Conservation (phyloP, 1,140 invertebrate genomes). For the Lordiphosa clarofinis region DNA sequence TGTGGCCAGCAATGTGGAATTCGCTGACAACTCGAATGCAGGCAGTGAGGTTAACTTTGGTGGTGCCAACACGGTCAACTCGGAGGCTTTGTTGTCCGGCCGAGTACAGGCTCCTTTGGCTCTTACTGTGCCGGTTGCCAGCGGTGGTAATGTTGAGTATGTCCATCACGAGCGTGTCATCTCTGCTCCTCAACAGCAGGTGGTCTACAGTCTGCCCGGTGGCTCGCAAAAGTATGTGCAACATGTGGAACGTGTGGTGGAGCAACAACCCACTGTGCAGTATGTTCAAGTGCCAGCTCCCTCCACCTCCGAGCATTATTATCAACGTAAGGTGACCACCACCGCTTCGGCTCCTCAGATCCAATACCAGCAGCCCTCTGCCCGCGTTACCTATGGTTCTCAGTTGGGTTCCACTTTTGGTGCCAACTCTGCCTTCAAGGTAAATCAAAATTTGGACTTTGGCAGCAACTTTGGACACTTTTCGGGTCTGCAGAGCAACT, state of each 20-base stretch:
- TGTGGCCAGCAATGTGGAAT: slow-evolving; percentile 58
- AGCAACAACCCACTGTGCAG: slow-evolving; percentile 42
- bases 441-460: slow-evolving; percentile 34
- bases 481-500: slow-evolving; percentile 16
- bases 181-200: slow-evolving; percentile 26
- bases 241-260: slow-evolving; percentile 58
- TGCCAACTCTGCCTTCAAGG: slow-evolving; percentile 25
- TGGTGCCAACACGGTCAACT: slow-evolving; percentile 23
- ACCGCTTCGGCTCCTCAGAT: slow-evolving; percentile 44
- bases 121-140: slow-evolving; percentile 14
- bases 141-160: slow-evolving; percentile 49
- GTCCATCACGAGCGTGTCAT: slow-evolving; percentile 49
- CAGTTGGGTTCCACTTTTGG: slow-evolving; percentile 32
- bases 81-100: slow-evolving; percentile 23
- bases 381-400: slow-evolving; percentile 29
- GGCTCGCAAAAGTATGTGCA: slow-evolving; percentile 58
- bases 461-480: slow-evolving; percentile 28
- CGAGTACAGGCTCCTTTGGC: slow-evolving; percentile 26
- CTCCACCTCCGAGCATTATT: slow-evolving; percentile 56
- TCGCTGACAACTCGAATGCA: slow-evolving; percentile 48
- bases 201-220: slow-evolving; percentile 46
- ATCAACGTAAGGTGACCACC: slow-evolving; percentile 56
- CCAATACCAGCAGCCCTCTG: slow-evolving; percentile 33
- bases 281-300: slow-evolving; percentile 41
- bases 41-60: slow-evolving; percentile 58